These are phyloP conservation scores for Pandemis cinnamomeana DNA, from an alignment of 2,888 invertebrate genomes.

Conservation along the genomic window DNA sequence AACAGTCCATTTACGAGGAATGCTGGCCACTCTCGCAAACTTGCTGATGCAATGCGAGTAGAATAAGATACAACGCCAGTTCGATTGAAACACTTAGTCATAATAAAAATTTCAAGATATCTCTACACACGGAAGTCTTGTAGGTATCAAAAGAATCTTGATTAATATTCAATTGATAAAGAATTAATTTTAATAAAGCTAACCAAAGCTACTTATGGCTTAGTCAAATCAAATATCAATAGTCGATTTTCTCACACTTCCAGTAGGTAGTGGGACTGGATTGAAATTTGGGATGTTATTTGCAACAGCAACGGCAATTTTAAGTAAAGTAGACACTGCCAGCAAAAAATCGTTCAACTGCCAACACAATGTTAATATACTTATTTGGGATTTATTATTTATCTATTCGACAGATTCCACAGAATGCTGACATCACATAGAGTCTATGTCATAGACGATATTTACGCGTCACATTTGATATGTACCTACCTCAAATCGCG, in stretches of 20 bases:
- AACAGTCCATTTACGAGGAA: slow-evolving; percentile 51
- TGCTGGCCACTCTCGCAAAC: background rate
- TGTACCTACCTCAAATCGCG: slow-evolving; percentile 9
- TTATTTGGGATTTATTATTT: too few relatives aligned
- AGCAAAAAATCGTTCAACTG: too few relatives aligned
- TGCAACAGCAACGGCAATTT: too few relatives aligned
- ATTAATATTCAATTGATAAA: too few relatives aligned
- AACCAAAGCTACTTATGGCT: background rate
- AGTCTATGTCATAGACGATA: too few relatives aligned
- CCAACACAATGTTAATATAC: background rate
- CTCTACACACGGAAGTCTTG: background rate
- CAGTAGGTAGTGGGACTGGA: too few relatives aligned
- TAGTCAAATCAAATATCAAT: background rate
- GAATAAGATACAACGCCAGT: background rate
- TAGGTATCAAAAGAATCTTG: too few relatives aligned
- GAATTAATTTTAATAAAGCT: background rate
- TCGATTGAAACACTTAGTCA: slow-evolving; percentile 1
- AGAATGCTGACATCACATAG: background rate
- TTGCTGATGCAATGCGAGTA: slow-evolving; percentile 22
- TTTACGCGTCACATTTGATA: slow-evolving; percentile 20
- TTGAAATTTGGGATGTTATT: too few relatives aligned
- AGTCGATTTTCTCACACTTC: too few relatives aligned
- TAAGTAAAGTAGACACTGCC: too few relatives aligned
- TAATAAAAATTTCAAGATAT: background rate
- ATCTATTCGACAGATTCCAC: background rate